Base-by-base conservation (phyloP, 2,888 invertebrate species). In the Pocota personata region DNA sequence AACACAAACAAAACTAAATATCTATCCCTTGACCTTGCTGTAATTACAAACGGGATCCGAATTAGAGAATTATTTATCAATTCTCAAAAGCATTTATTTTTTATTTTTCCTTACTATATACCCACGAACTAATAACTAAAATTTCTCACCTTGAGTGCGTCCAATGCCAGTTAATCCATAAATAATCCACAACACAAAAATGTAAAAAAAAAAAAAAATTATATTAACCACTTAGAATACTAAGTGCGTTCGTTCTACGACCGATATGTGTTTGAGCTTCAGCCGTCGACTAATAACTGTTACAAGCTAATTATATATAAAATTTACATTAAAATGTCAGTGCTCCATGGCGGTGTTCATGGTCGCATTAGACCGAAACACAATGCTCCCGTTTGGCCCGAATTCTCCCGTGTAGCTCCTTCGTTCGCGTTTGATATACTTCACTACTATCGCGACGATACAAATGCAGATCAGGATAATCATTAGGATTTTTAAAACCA, bases 321-420 rank as follows among this genome's bases (percentile, higher is more conserved):
- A 48, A 55, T 27, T 43, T 32, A 64, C 43, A 79, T 69, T 32
- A n/a, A 50, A 35, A 57, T 73, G 77, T 83, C 69, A 87, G 46
- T 73, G 73, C 30, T 89, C 89, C 58, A 90, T 82, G 80, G 90
- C 89, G 21, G 90, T 90, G 52, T 91, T 90, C 84, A 92, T 89
- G 3, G 91, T 92, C 35, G 89, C 90, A 58, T 88, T 90, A 7
- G 92, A 92, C n/a, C 90, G 90, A 82, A 91, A 92, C 8, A 92
- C 90, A 19, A 92, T 92, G 82, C 91, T 91, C 40, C 90, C 90
- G 55, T 89, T 90, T 30, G 88, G 86, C 0, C 88, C 87, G 46
- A 82, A 87, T 12, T 88, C 87, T 12, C 88, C 82, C 48, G 91
- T 90, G n/a, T 88, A 89, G 1, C 90, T 89, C 3, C 89, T 88